Base-by-base conservation (phyloP, 1,140 invertebrate genomes). In the Drosophila burlai region DNA sequence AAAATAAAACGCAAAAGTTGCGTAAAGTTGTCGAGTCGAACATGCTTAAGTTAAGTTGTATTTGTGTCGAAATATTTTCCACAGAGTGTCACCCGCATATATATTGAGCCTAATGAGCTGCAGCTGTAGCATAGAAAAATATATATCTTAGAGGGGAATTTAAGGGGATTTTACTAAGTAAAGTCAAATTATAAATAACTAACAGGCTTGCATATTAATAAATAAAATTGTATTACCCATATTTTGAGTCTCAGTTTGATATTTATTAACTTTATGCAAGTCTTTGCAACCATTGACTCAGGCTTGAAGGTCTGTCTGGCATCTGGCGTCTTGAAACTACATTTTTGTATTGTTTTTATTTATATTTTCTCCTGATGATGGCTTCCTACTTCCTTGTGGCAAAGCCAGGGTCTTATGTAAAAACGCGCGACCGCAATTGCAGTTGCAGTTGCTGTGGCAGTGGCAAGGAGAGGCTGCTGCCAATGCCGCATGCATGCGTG, bases 401-500 rank as follows among this genome's bases (percentile, higher is more conserved):
- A 29, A 69, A 24, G 15, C 24, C 40, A 31, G 21, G 49, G 65
- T 61, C 67, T 73, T 73, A 73, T 73, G 55, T 73, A 73, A 83
- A 71, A 68, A 66, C 61, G 26, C 9, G 59, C 67, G 47, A 50
- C 57, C 46, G 42, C 42, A 60, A 40, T 6, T 46, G 52, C 21
- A 24, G 52, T 55, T 55, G 50, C 50, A 54, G 50, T 54, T 54
- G 52, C 52, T 29, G 52, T 54, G 18, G 26, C 57, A 54, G 50
- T 36, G 13, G 26, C 57, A 54, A 46, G 46, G 54, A 60, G 54
- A 55, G 49, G 62, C 24, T 50, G 50, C 47, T 29, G 26, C 61
- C 29, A 31, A 43, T 76, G 68, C 47, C 52, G 75, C 80, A 84
- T 67, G 81, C 81, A 84, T 84, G 81, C 81, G 81, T 83, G 81